Conservation (phyloP, 1,140 invertebrate species). For the Calliphora vicina region DNA sequence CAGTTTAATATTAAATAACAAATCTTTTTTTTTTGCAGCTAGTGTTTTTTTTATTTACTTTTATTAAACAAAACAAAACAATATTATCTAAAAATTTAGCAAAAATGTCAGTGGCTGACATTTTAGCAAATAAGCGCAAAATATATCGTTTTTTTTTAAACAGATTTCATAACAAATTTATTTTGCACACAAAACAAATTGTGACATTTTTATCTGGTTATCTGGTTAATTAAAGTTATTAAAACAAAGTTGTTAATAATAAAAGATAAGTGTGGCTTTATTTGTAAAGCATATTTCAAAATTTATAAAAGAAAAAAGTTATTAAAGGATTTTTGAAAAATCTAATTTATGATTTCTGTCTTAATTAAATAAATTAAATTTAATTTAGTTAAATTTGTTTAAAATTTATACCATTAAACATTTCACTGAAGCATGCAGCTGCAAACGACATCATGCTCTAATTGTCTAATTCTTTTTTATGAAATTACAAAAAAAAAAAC, state of each 20-base stretch:
- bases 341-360: too few relatives aligned
- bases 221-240: neutral
- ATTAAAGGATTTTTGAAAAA: too few relatives aligned
- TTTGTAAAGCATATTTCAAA: too few relatives aligned
- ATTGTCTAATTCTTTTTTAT: neutral
- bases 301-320: too few relatives aligned
- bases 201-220: neutral
- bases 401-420: neutral
- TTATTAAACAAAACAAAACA: neutral
- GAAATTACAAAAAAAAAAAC: neutral
- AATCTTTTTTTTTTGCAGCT: too few relatives aligned
- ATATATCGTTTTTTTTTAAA: neutral
- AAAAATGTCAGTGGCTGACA: constrained; percentile 15
- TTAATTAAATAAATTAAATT: too few relatives aligned
- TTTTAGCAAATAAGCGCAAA: constrained; percentile 28
- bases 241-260: too few relatives aligned
- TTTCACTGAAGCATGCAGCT: neutral
- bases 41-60: neutral
- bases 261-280: too few relatives aligned
- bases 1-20: neutral
- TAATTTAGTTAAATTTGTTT: neutral
- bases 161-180: too few relatives aligned
- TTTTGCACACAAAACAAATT: neutral
- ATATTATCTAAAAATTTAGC: neutral
- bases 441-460: neutral